Percentiles rank a stretch among this genome's conserved stretches.
Conservation (phyloP, 2,113 vertebrate species). For the Rissa tridactyla region DNA sequence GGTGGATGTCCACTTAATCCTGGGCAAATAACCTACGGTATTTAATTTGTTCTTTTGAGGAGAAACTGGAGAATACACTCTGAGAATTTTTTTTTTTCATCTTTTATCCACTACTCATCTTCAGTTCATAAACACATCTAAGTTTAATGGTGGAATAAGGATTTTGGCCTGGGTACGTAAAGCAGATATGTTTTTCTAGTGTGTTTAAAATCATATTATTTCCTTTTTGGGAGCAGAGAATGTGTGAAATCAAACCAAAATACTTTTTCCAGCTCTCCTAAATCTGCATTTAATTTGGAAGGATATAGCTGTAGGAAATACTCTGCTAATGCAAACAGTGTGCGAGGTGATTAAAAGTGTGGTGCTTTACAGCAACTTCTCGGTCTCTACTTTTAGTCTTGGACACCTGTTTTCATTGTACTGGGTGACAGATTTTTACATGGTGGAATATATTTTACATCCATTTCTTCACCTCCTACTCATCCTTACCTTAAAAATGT, state of each 20-base stretch:
- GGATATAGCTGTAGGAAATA: neutral
- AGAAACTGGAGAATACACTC: neutral
- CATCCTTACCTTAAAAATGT: neutral
- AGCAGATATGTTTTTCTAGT: neutral
- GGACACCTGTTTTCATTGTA: neutral
- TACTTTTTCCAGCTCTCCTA: neutral
- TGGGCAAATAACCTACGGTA: neutral
- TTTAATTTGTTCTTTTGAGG: neutral
- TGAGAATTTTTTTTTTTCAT: neutral
- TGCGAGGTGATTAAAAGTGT: neutral
- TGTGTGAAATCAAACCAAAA: neutral
- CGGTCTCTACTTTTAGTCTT: neutral
- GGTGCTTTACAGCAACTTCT: neutral
- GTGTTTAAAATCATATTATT: neutral
- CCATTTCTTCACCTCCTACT: neutral
- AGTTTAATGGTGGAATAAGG: neutral
- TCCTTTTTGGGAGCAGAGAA: neutral
- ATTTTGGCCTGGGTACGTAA: neutral
- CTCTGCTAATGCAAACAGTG: neutral
- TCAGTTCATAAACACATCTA: neutral
- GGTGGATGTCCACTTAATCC: neutral
- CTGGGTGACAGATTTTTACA: neutral
- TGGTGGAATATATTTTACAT: neutral
- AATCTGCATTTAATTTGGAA: neutral
- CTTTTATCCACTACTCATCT: neutral